Evolutionary conservation across 2,797 vertebrate genomes (phyloP).

Genomic region (Menidia menidia): DNA sequence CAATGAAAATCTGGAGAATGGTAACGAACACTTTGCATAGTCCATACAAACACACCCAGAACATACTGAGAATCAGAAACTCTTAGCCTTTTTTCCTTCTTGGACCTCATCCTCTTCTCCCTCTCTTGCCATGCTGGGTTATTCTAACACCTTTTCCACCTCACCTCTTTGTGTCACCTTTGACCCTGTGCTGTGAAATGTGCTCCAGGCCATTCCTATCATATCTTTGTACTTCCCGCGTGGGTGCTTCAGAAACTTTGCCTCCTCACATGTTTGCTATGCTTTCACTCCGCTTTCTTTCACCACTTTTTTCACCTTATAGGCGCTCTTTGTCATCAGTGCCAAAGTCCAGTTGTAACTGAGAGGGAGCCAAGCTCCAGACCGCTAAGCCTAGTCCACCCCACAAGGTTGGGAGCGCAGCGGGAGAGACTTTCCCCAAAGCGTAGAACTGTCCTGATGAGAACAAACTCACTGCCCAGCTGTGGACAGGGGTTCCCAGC

Average conservation of each 20-base stretch:
- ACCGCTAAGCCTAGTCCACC: constrained; percentile 64
- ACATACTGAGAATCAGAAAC: constrained; percentile 15
- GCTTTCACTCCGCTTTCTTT: constrained; percentile 60
- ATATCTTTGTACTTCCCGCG: constrained; percentile 2
- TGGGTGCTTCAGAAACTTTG: constrained; percentile 5
- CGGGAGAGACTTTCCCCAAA: constrained; percentile 50
- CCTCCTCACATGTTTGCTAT: constrained; percentile 35
- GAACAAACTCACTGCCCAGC: constrained; percentile 66
- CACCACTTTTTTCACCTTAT: constrained; percentile 67
- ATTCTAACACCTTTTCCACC: constrained; percentile 62
- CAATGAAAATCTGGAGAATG: constrained; percentile 97
- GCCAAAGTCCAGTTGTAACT: constrained; percentile 67
- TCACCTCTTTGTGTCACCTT: constrained; percentile 38
- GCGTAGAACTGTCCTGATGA: constrained; percentile 65
- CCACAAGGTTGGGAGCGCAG: constrained; percentile 59
- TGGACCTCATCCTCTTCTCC: constrained; percentile 44
- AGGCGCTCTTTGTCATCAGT: constrained; percentile 73
- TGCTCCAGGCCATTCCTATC: constrained; percentile 10
- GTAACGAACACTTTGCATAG: constrained; percentile 84
- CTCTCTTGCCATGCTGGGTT: constrained; percentile 60
- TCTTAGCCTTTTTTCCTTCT: constrained; percentile 10
- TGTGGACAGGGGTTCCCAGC: constrained; percentile 63
- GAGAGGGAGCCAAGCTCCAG: constrained; percentile 64
- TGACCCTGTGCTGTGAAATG: constrained; percentile 30
- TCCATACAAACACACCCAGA: constrained; percentile 41